Conservation (phyloP, 2,113 vertebrate genomes). For the Edolisoma coerulescens region DNA sequence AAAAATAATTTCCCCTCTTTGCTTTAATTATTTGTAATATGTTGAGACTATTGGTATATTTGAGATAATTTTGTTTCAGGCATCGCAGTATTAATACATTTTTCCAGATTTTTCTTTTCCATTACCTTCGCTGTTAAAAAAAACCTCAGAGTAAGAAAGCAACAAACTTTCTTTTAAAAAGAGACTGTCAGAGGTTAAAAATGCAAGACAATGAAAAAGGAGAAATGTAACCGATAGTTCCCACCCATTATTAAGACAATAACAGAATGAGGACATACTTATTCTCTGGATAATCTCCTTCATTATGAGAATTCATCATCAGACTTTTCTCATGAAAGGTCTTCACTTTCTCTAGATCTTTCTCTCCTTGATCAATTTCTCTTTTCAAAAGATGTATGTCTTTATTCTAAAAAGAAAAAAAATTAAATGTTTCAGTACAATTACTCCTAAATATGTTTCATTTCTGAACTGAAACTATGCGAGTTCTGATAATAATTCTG, state of each 20-base stretch:
- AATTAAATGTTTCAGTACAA: neutral
- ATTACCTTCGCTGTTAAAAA: neutral
- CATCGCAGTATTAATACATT: neutral
- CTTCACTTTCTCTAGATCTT: slow-evolving; percentile 70
- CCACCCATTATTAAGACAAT: neutral
- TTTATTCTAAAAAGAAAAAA: slow-evolving; percentile 71
- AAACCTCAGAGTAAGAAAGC: neutral
- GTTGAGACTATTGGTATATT: neutral
- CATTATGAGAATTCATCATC: slow-evolving; percentile 68
- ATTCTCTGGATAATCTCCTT: slow-evolving; percentile 28
- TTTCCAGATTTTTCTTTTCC: neutral
- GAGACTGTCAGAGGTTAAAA: neutral
- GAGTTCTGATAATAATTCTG: neutral
- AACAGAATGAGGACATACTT: slow-evolving; percentile 38
- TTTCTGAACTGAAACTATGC: neutral
- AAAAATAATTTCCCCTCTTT: neutral
- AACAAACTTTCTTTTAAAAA: neutral
- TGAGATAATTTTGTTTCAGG: neutral
- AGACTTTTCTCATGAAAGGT: slow-evolving; percentile 65
- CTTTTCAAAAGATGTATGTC: slow-evolving; percentile 72
- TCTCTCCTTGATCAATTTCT: slow-evolving; percentile 74
- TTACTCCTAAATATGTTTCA: neutral
- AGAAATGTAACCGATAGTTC: neutral
- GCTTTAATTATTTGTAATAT: neutral
- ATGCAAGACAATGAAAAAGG: neutral